Base-by-base conservation (phyloP, 2,113 vertebrate genomes). In the Tor tambroides region DNA sequence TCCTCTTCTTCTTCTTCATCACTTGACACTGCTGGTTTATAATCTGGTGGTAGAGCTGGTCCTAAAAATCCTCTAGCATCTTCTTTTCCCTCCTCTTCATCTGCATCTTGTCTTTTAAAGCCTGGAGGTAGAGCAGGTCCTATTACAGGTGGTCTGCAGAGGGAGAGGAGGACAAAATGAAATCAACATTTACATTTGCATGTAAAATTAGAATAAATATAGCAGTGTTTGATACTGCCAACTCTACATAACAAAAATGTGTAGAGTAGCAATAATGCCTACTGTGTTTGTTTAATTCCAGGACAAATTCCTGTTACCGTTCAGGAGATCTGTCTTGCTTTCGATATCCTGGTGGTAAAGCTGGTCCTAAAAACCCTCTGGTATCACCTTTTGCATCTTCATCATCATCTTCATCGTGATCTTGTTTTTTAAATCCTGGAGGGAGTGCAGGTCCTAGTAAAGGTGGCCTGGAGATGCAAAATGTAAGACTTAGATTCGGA, bases 311-410 rank as follows among this genome's bases (percentile, higher is more conserved):
- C 1, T 46, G 35, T 35, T 38, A 99, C 98, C 96, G 96, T 77
- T 97, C 97, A 90, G 97, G 97, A 88, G 98, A 99, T 89, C 95
- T 94, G 65, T 96, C 94, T 83, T 95, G 94, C 85, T 96, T 99
- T 91, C 95, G 95, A 95, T 98, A 99, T 72, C 98, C 98, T 84
- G 98, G 98, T 87, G 98, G 98, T 92, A 99, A 95, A 81, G 96
- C 97, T 86, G 98, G 97, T 71, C 98, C 98, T 95, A 98, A 99
- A 93, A 97, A 97, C 3, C 96, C 96, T 90, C 95, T 96, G 78
- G 97, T 96, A 0, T 95, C 93, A 0, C 94, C 92, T 3, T 89
- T 65, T 63, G 21, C 35, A 15, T 59, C 92, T 83, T 95, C 93
- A 23, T 94, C 92, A 0, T 56, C 92, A 83, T 95, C 93, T 41